Evolutionary conservation across 2,797 vertebrate genomes (phyloP), one percentile per base, ranked within the genome.

Genomic region (Sus cebifrons): DNA sequence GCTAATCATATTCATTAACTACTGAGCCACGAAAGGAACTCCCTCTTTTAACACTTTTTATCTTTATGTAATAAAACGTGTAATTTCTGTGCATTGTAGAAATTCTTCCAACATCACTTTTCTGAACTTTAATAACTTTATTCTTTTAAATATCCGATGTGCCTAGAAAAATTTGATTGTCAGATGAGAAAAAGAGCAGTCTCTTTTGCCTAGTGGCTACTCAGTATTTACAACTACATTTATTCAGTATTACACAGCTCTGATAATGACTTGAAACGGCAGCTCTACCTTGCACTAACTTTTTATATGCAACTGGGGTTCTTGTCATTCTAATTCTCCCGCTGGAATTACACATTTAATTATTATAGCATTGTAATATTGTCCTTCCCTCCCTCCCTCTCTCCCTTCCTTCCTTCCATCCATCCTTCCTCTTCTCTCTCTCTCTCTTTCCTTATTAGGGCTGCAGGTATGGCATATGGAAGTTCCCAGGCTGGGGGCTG

Each of bases 61-160:
- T 52, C 75, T 84, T 77, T 62, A 67, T 14, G 5, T 70, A 64
- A 54, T 70, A 70, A 52, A 70, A 94, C n/a, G 4, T 44, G 65
- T 58, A 44, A 88, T 9, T 29, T 78, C 20, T 52, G 29, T 78
- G 56, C 29, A 78, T 52, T 73, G 12, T 18, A 73, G 32, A 83
- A 74, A 70, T 56, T n/a, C 27, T 81, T 73, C 17, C 25, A 92
- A 17, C 58, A 12, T 87, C 71, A 67, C 25, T 92, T 49, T 71
- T 73, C 49, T 84, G 17, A 94, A 60, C 1, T 29, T 75, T 11
- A 84, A 40, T 70, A 58, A 27, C 11, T 78, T 91, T 82, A 71
- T 27, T 78, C 32, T 84, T 88, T 92, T 84, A 70, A 92, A 52
- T 52, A 92, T 67, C 23, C 12, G 20, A 84, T 73, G 40, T 91